phyloP scores from a whole-genome alignment of 2,113 vertebrate species.

The Chaetodon trifascialis region DNA sequence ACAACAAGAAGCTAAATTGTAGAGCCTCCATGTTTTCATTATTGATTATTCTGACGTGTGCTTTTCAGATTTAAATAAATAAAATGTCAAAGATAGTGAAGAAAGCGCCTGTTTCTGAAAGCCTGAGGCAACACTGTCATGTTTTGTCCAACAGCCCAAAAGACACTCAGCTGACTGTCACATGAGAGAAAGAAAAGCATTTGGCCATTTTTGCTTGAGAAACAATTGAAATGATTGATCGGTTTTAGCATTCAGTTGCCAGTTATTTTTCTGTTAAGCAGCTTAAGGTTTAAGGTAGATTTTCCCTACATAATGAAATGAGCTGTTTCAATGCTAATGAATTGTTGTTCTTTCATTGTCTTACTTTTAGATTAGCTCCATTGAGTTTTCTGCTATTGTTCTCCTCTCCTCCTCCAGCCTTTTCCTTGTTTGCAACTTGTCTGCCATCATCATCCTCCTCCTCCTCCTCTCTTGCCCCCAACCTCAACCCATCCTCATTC shows the following conservation, averaged over 20 bases:
- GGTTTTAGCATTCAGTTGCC: not conserved
- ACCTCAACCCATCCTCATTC: conserved; percentile 21
- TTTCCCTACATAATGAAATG: not conserved
- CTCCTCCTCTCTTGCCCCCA: not conserved
- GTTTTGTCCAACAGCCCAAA: not conserved
- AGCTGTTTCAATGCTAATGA: not conserved
- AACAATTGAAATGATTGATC: not conserved
- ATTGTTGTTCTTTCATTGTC: no score
- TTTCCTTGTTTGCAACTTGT: conserved; percentile 3
- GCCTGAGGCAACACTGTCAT: not conserved
- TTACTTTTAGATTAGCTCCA: not conserved
- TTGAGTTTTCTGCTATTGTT: conserved; percentile 3
- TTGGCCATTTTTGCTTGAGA: not conserved
- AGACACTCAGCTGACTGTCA: not conserved
- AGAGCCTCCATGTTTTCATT: not conserved
- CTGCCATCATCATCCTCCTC: not conserved
- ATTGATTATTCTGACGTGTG: not conserved
- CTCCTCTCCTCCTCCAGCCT: not conserved
- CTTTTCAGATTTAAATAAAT: not conserved
- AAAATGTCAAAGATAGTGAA: not conserved
- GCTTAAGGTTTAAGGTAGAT: not conserved
- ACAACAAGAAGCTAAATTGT: not conserved
- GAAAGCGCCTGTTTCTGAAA: not conserved
- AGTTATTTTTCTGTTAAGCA: not conserved
- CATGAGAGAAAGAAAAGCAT: not conserved